Evolutionary conservation across 1,140 invertebrate genomes (phyloP), one percentile per base, ranked within the genome.

Genomic region (Augochlora pura): DNA sequence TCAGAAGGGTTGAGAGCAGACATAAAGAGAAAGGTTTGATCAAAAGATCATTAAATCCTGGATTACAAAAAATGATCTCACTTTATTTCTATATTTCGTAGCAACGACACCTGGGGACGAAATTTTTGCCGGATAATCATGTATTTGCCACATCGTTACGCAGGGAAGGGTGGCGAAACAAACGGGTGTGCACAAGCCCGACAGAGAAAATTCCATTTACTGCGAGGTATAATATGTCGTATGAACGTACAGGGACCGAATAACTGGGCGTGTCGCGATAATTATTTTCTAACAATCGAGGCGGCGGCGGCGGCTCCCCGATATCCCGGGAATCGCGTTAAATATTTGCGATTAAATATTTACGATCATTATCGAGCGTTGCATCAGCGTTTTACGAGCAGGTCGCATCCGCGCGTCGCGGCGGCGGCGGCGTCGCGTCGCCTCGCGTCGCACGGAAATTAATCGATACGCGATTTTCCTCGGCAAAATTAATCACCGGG

Each of bases 341-440:
- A 79, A 75, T 39, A 42, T 46, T 23, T 52, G 54, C 38, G 52
- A 38, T 68, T 63, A 70, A 67, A 80, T 65, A 62, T 79, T 71
- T 52, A 62, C 60, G 66, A 65, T 75, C 77, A 83, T 80, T 80
- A 66, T 80, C 65, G 39, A 70, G 4, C 42, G 23, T 46, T 62
- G 52, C 49, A 57, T 57, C 18, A 73, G 76, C 42, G 65, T 73
- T 82, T 79, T 73, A 68, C 14, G 38, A 25, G 23, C 18, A 21
- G 54, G 42, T 46, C 12, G 42, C 42, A 10, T 14, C 10, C 38
- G 46, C 39, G 18, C 18, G 4, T 5, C 25, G 18, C 14, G 4
- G 6, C 49, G n/a, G n/a, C n/a, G n/a, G 8, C 12, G 49, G 12
- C 54, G n/a, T 16, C 63, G 63, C 27, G 49, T 32, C 7, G 0